Evolutionary conservation across 2,888 invertebrate species (phyloP).

Genomic region (Melipona bicolor): DNA sequence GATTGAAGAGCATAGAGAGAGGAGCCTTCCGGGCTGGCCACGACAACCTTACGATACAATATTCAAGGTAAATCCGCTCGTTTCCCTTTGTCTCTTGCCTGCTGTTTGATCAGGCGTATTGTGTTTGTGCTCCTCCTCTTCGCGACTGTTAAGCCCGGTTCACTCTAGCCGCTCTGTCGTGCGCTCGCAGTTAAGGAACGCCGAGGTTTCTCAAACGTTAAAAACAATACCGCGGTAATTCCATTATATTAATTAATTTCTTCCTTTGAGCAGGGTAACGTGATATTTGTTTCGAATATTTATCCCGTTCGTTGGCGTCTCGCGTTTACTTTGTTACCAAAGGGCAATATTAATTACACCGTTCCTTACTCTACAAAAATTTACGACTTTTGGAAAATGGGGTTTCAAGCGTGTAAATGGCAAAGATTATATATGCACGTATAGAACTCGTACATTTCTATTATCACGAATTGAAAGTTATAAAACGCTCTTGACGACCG

Average conservation of each 20-base stretch:
- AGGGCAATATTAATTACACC: not conserved
- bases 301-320: not conserved
- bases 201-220: not conserved
- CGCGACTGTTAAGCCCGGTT: not conserved
- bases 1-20: slow-evolving; percentile 85
- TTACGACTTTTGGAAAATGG: too few species aligned
- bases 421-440: too few species aligned
- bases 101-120: slow-evolving; percentile 6
- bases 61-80: slow-evolving; percentile 85
- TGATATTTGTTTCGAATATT: not conserved
- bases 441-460: too few species aligned
- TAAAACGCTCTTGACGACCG: too few species aligned
- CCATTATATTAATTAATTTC: not conserved
- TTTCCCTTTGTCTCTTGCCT: not conserved
- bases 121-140: slow-evolving; percentile 9
- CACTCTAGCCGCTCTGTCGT: not conserved
- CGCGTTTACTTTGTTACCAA: not conserved
- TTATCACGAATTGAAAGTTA: too few species aligned
- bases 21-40: slow-evolving; percentile 88
- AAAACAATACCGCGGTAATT: not conserved
- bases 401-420: too few species aligned
- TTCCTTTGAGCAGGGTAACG: too few species aligned
- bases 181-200: not conserved
- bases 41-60: slow-evolving; percentile 87
- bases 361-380: not conserved